These are phyloP conservation scores for Brachycybe producta DNA, from an alignment of 2,888 invertebrate genomes.

Conservation along the genomic window DNA sequence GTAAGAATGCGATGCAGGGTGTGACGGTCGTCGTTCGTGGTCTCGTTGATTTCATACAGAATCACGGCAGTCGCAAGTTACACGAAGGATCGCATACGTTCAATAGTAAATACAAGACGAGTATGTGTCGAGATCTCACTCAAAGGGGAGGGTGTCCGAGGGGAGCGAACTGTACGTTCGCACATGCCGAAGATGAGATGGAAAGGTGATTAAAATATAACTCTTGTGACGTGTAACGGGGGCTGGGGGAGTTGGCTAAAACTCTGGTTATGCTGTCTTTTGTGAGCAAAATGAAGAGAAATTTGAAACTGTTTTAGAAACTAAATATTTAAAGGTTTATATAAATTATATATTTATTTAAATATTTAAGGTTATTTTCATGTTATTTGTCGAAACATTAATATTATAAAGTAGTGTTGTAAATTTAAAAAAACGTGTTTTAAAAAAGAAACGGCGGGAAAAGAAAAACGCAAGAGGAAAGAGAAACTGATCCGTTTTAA, in stretches of 20 bases:
- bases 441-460: no score
- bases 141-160: conserved; percentile 70
- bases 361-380: no score
- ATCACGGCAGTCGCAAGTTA: conserved; percentile 49
- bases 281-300: no score
- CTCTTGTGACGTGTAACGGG: neutral
- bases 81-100: conserved; percentile 29
- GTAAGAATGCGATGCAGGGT: conserved; percentile 32
- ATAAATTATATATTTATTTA: neutral
- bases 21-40: conserved; percentile 52
- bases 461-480: no score
- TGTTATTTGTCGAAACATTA: no score
- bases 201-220: conserved; percentile 49
- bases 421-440: no score
- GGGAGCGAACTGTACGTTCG: conserved; percentile 77
- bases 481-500: no score
- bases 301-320: no score
- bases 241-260: neutral
- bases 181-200: conserved; percentile 80
- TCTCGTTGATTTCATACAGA: conserved; percentile 60
- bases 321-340: neutral
- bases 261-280: neutral
- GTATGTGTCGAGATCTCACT: conserved; percentile 74
- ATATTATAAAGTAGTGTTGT: no score
- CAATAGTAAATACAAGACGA: conserved; percentile 72